Conservation (phyloP, 2,113 vertebrate genomes). For the Acrocephalus kingi region DNA sequence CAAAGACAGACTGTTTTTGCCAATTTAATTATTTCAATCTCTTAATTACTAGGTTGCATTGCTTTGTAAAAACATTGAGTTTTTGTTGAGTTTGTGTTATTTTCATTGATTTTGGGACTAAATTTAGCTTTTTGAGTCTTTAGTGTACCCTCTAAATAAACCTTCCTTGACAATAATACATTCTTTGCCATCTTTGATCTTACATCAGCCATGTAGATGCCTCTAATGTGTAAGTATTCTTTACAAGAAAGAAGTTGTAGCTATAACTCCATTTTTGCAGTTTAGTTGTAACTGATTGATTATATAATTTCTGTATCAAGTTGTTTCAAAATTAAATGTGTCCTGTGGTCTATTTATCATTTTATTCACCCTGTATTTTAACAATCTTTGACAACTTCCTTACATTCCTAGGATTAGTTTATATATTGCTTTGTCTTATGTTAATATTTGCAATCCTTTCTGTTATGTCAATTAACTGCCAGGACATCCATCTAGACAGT, state of each 20-base stretch:
- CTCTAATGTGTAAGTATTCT: neutral
- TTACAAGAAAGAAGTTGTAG: neutral
- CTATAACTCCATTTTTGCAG: neutral
- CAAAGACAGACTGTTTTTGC: neutral
- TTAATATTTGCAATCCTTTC: slow-evolving; percentile 58
- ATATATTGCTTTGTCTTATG: slow-evolving; percentile 39
- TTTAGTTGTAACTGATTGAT: neutral
- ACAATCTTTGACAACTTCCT: slow-evolving; percentile 33
- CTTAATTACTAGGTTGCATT: neutral
- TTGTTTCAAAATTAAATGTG: neutral
- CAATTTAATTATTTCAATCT: neutral
- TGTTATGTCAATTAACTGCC: slow-evolving; percentile 45
- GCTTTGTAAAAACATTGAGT: accelerated
- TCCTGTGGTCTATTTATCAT: neutral
- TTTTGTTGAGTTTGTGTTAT: neutral
- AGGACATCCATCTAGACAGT: slow-evolving; percentile 24
- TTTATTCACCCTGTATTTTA: neutral
- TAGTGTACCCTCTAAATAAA: neutral
- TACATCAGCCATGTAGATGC: neutral
- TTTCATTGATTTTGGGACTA: neutral
- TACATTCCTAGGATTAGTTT: slow-evolving; percentile 29
- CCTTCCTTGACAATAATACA: neutral
- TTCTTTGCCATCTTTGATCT: neutral
- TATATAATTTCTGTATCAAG: neutral
- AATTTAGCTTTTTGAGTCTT: neutral